Evolutionary conservation across 2,888 invertebrate species (phyloP).

Genomic region (Lasiommata megera): DNA sequence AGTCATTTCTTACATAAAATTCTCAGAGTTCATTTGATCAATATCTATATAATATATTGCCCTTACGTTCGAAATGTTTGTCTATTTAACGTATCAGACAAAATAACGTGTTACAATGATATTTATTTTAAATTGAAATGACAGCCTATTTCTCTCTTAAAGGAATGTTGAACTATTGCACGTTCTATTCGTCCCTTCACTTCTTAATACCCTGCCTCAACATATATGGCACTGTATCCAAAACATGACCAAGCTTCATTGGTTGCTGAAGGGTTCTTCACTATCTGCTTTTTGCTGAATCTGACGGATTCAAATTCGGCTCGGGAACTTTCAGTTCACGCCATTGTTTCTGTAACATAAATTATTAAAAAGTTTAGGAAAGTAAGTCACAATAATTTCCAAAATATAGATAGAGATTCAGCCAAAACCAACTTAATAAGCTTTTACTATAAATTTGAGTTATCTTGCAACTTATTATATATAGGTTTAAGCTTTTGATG

Average conservation of each 20-base stretch:
- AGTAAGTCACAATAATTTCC: too few relatives aligned
- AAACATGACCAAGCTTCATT: background rate
- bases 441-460: too few relatives aligned
- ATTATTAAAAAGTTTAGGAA: background rate
- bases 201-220: background rate
- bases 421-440: too few relatives aligned
- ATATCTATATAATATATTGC: too few relatives aligned
- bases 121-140: background rate
- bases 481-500: background rate
- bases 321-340: constrained; percentile 69
- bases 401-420: too few relatives aligned
- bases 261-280: background rate
- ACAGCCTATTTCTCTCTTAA: background rate
- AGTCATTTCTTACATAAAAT: too few relatives aligned
- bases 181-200: background rate
- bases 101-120: background rate
- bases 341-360: constrained; percentile 69
- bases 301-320: constrained; percentile 46
- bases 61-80: background rate
- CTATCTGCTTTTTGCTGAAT: constrained; percentile 40
- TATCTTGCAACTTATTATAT: too few relatives aligned
- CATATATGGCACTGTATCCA: constrained; percentile 21
- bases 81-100: background rate
- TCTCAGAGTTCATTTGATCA: background rate
- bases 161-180: background rate